phyloP scores from a whole-genome alignment of 2,888 invertebrate species.

The Drosophila meridionalis region DNA sequence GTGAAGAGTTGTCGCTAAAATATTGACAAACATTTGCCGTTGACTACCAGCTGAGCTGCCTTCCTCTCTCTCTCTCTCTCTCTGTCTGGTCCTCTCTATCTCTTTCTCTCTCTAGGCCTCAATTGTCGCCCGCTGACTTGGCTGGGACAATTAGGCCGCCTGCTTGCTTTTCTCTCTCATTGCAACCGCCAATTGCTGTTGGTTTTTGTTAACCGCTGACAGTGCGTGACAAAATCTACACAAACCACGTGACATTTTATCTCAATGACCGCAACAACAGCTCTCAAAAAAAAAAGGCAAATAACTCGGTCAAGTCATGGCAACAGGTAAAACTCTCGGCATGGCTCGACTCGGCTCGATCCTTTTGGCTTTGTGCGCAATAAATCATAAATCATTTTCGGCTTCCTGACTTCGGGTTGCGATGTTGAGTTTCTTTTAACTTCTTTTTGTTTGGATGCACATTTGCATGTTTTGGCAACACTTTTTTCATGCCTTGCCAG shows the following conservation, averaged over 20 bases:
- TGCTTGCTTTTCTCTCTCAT: slow-evolving; percentile 41
- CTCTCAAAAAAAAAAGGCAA: neutral
- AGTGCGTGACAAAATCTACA: slow-evolving; percentile 78
- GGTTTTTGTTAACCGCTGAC: slow-evolving; percentile 74
- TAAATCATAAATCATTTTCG: slow-evolving; percentile 58
- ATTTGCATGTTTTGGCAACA: slow-evolving; percentile 63
- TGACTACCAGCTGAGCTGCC: slow-evolving; percentile 34
- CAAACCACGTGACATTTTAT: slow-evolving; percentile 82
- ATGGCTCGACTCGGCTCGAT: slow-evolving; percentile 6
- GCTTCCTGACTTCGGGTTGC: neutral
- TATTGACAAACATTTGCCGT: slow-evolving; percentile 67
- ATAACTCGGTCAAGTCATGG: slow-evolving; percentile 10
- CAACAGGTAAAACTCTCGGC: slow-evolving; percentile 54
- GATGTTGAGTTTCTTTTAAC: neutral
- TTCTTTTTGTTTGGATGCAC: slow-evolving; percentile 14
- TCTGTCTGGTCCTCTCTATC: neutral
- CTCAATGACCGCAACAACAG: slow-evolving; percentile 77
- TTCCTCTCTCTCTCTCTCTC: neutral
- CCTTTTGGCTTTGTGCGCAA: slow-evolving; percentile 12
- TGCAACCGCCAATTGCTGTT: slow-evolving; percentile 60
- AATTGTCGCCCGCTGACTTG: slow-evolving; percentile 48
- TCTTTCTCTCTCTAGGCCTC: neutral
- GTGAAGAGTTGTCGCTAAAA: slow-evolving; percentile 63
- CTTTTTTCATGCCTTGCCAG: slow-evolving; percentile 28
- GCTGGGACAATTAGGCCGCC: slow-evolving; percentile 66